Evolutionary conservation across 2,888 invertebrate species (phyloP).

Genomic region (Nineta flava): DNA sequence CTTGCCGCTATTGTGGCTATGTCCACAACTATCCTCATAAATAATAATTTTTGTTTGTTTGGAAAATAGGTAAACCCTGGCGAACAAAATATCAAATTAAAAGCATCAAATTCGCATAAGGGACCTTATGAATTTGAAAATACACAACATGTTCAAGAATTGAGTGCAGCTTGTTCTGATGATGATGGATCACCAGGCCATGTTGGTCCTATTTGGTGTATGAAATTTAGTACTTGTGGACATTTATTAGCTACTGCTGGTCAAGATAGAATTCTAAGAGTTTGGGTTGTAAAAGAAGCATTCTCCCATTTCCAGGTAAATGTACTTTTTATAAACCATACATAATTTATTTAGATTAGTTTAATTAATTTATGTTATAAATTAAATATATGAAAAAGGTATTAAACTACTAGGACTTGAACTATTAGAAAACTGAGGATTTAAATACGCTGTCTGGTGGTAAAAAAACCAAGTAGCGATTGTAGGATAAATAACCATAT

Average conservation of each 20-base stretch:
- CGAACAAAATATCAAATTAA: slow-evolving; percentile 71
- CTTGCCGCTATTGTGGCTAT: no score
- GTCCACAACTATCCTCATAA: no score
- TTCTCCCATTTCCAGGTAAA: slow-evolving; percentile 71
- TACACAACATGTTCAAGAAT: slow-evolving; percentile 74
- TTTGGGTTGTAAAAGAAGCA: slow-evolving; percentile 90
- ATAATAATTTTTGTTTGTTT: background rate
- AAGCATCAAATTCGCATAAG: slow-evolving; percentile 90
- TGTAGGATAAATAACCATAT: no score
- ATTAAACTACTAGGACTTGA: no score
- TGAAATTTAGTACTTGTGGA: slow-evolving; percentile 95
- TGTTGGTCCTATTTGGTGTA: slow-evolving; percentile 93
- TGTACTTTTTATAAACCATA: background rate
- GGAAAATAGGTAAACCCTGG: slow-evolving; percentile 44
- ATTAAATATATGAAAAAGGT: no score
- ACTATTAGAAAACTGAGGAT: no score
- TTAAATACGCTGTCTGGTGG: no score
- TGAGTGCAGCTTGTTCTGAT: slow-evolving; percentile 11
- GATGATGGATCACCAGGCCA: slow-evolving; percentile 46
- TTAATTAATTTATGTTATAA: background rate
- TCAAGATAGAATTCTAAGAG: slow-evolving; percentile 82
- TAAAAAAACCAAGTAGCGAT: no score
- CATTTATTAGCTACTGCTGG: slow-evolving; percentile 91
- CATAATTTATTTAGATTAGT: background rate
- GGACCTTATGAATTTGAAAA: slow-evolving; percentile 93